Evolutionary conservation across 2,888 invertebrate genomes (phyloP), one percentile per base, ranked within the genome.

Genomic region (Tipula confusa): DNA sequence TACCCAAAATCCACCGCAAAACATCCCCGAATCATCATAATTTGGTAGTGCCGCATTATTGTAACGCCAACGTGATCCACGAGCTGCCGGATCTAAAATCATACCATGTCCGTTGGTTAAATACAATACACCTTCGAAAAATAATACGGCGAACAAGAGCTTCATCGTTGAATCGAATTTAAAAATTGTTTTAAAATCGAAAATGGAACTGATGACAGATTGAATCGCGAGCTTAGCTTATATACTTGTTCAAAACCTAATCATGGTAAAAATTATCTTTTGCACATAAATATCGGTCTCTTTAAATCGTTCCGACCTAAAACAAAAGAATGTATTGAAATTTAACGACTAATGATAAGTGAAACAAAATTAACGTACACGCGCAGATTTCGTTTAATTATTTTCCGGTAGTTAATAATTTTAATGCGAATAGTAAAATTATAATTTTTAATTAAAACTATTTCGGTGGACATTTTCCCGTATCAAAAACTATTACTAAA

Each of bases 61-160:
- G 82, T 87, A 88, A 29, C 92, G 89, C 91, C 92, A 92, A 24
- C 92, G 89, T 3, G 91, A 91, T 24, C 90, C 90, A 84, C 92
- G 88, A 83, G 90, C 90, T 0, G 90, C 89, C 0, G 92, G 92
- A 79, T 90, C 89, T 86, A 91, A 85, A 86, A 92, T 86, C 89
- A 90, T 91, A 3, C 92, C 92, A 86, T 92, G 92, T 1, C 89
- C 91, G n/a, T 64, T 64, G 9, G 64, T 64, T 24, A 64, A 64
- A 64, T 64, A 64, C 64, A 64, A 11, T 0, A 64, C 3, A 9
- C 64, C 64, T 64, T 24, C 64, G 9, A 64, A 64, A 64, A 64
- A 0, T 9, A 64, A 24, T 9, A 64, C 64, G 11, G 64, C 64
- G 64, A 64, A 9, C 24, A 64, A 7, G 24, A 64, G 24, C 11